A percentile compares a stretch with the other conserved stretches of the same genome.
These are phyloP conservation scores for Thereuonema tuberculata DNA, from an alignment of 1,140 invertebrate species.

Conservation along the genomic window DNA sequence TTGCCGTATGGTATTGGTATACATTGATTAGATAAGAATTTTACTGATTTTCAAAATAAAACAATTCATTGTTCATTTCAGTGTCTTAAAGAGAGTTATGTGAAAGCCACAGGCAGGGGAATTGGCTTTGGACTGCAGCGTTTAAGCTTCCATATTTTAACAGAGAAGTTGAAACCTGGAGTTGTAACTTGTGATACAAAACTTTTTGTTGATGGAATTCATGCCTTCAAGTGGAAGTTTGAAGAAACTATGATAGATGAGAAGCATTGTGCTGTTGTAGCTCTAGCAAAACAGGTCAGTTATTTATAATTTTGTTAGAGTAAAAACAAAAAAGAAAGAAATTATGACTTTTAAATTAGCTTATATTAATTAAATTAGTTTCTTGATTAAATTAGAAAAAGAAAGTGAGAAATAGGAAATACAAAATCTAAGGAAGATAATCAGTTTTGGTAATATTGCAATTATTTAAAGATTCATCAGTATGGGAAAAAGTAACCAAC, in stretches of 20 bases:
- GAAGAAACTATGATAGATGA: conserved; percentile 71
- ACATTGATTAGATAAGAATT: too few species aligned
- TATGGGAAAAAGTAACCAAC: too few species aligned
- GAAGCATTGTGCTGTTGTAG: conserved; percentile 66
- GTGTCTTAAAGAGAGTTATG: conserved; percentile 87
- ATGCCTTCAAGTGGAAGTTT: conserved; percentile 58
- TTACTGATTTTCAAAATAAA: too few species aligned
- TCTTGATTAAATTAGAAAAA: too few species aligned
- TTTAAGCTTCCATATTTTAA: conserved; percentile 55
- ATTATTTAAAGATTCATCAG: too few species aligned
- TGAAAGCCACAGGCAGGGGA: conserved; percentile 78
- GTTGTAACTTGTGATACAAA: conserved; percentile 46
- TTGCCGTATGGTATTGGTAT: too few species aligned
- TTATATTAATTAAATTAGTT: too few species aligned
- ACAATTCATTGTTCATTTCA: conserved; percentile 18
- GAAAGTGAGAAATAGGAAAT: too few species aligned
- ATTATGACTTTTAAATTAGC: too few species aligned
- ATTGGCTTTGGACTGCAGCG: conserved; percentile 58
- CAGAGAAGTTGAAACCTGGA: conserved; percentile 32
- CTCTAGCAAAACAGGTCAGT: conserved; percentile 25
- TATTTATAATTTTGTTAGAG: not conserved
- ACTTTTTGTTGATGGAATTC: conserved; percentile 45
- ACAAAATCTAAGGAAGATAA: too few species aligned
- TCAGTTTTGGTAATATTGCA: too few species aligned
- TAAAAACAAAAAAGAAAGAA: too few species aligned